Conservation (phyloP, 2,888 invertebrate genomes). For the Eristalis pertinax region DNA sequence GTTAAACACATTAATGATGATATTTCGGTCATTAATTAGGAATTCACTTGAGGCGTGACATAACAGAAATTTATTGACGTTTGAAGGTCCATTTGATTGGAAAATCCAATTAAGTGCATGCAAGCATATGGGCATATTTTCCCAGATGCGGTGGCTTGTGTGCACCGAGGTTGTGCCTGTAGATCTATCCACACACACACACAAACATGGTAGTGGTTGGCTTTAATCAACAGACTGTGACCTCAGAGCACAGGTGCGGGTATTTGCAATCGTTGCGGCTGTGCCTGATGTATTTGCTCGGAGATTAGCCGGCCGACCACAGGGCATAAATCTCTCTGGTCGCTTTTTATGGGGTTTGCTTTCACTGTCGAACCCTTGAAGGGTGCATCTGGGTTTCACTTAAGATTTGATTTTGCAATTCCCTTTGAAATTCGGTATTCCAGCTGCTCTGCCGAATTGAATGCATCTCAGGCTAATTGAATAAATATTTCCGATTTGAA, state of each 20-base stretch:
- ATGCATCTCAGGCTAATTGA: not conserved
- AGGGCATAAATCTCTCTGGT: not conserved
- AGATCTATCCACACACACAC: not conserved
- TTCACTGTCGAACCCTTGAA: not conserved
- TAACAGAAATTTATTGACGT: constrained; percentile 12
- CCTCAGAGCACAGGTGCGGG: not conserved
- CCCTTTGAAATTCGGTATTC: not conserved
- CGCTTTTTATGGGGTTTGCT: not conserved
- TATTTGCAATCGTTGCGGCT: not conserved
- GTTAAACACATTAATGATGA: constrained; percentile 24
- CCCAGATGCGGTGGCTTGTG: not conserved
- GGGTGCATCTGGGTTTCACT: not conserved
- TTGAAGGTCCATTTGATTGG: not conserved
- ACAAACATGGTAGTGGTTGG: not conserved
- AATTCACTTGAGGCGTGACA: constrained; percentile 8
- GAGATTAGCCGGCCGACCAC: not conserved
- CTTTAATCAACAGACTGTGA: not conserved
- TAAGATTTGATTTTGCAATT: not conserved
- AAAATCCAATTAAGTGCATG: not conserved
- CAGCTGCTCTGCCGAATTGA: not conserved
- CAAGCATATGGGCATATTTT: not conserved
- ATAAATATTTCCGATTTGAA: not conserved
- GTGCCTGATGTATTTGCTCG: not conserved
- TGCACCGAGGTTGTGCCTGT: not conserved
- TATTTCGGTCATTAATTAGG: constrained; percentile 21